Base-by-base conservation (phyloP, 1,140 invertebrate genomes). In the Polyergus mexicanus region DNA sequence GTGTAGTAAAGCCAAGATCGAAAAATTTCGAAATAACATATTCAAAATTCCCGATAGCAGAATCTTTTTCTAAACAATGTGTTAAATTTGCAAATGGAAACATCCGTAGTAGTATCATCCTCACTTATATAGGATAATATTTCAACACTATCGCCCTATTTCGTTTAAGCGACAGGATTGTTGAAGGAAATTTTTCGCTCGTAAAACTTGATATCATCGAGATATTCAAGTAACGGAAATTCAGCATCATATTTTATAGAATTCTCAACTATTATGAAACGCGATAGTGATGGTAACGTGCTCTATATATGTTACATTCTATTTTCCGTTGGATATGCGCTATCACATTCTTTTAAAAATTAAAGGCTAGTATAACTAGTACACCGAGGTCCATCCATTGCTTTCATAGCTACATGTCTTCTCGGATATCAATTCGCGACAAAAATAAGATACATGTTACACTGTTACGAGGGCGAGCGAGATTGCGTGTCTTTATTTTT, bases 321-420 rank as follows among this genome's bases (percentile, higher is more conserved):
- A 81, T 60, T n/a, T 44, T 60, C 54, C 19, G 13, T 71, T 35
- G 38, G 68, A 83, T 72, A 74, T 38, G 68, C 38, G n/a, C 47
- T 80, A 69, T 83, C 78, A 83, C 78, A 83, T 74, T 83, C 41
- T 71, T 56, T 25, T 32, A 25, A 6, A 72, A 11, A 16, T 11
- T 25, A 56, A 83, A 83, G 65, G 58, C 65, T 69, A 69, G 11
- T 54, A 25, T 60, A 58, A 81, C 38, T 60, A 16, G 25, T 68
- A 68, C 10, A 71, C 8, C 13, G 58, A 35, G 10, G 16, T 81
- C 11, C 66, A 22, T 83, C 10, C 56, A 38, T 1, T 41, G 25
- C n/a, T 22, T 28, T n/a, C 41, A 60, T 54, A 72, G 19, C 19
- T 72, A 4, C 22, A 71, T 7, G 32, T 81, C 66, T 72, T 72